Base-by-base conservation (phyloP, 2,888 invertebrate species). In the Tipula helvola region DNA sequence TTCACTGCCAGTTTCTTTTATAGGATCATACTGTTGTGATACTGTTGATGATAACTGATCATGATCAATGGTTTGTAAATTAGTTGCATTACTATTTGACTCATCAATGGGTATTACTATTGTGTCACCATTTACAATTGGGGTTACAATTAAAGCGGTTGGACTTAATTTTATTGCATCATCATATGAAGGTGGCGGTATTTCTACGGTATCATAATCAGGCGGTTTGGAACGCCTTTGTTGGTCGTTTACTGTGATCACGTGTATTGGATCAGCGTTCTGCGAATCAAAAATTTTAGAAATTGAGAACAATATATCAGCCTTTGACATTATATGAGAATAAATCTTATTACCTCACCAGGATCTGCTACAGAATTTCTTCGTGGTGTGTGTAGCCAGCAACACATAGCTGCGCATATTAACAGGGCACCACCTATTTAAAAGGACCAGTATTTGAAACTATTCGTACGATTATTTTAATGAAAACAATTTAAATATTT, bases 361-460 rank as follows among this genome's bases (percentile, higher is more conserved):
- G 92, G 92, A 88, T 92, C 57, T 7, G 1, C 92, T 88, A 92
- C 92, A 47, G 85, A 86, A 83, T 52, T 88, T 44, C 87, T 86
- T 83, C 86, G 92, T 18, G 93, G 93, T 44, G 92, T 92, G 90
- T 93, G 94, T 89, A 95, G 92, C 95, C 95, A 95, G 91, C 95
- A 95, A 90, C 95, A 95, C 94, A 95, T 95, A 87, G 95, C 95
- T 36, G 94, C 93, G 90, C 95, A 95, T 89, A 95, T 95, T 89
- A 95, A 93, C 88, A 95, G 92, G 1, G 95, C 95, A 44, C 95
- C 95, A 95, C n/a, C 88, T 87, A 85, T n/a, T 3, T 4, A 84
- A 84, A 39, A 5, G 36, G 36, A 2, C 7, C 12, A 83, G 36
- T 83, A 36, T 28, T 10, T 16, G 10, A 39, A 39, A 36, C 39